Evolutionary conservation across 2,888 invertebrate genomes (phyloP), one percentile per base, ranked within the genome.

Genomic region (Strigamia maritima): DNA sequence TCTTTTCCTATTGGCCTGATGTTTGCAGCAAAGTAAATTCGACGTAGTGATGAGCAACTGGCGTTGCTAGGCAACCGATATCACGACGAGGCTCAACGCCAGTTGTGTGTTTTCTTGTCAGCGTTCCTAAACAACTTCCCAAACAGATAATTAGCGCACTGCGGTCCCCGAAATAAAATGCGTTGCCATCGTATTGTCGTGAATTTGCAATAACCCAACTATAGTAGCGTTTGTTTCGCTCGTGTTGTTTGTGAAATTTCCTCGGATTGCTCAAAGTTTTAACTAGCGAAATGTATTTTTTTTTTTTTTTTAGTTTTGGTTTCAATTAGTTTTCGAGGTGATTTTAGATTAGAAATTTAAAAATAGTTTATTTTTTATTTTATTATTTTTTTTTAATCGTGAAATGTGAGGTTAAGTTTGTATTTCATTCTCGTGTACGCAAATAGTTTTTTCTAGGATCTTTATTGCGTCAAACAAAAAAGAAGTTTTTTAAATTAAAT

Each of bases 81-180:
- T 54, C 70, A 70, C 28, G 28, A 16, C 70, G 28, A 70, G 24
- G 70, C 26, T 70, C 26, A 70, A 70, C 70, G 70, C 70, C 70
- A 70, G 70, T 70, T 70, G 70, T 70, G 60, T 60, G 70, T 70
- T 70, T 70, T 70, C 70, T 70, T 70, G 70, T 70, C 70, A 70
- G 70, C 70, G 70, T 70, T 70, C 70, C 70, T 70, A 70, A 70
- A 70, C 70, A 70, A 70, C 70, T 70, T 70, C 26, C 70, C 70
- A 70, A 70, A 70, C 70, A 70, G 70, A 70, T 70, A 70, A 70
- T 70, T 70, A 70, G 70, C 28, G 70, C 70, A 28, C 70, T 70
- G 70, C 70, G 28, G 70, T 70, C 70, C 70, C 70, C 12, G 24
- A 28, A 70, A 70, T 70, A 28, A 70, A 70, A 70, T n/a, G 28